Base-by-base conservation (phyloP, 1,140 invertebrate genomes). In the Cyphomyrmex costatus region DNA sequence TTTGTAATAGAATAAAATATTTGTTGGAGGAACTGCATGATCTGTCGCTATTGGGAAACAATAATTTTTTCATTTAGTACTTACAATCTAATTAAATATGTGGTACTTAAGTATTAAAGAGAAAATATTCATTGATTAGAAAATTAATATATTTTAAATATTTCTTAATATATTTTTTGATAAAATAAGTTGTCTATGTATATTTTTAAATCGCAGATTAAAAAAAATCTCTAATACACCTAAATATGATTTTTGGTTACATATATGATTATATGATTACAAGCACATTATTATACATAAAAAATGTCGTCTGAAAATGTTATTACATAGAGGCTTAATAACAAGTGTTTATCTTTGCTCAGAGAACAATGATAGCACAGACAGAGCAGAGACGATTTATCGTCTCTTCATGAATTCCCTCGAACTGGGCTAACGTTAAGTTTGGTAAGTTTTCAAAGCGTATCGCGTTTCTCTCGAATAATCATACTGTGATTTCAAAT, bases 291-390 rank as follows among this genome's bases (percentile, higher is more conserved):
- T 16, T 71, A 21, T 16, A 71, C 3, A 10, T 71, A 51, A 53
- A 53, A 24, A 60, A 46, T 33, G 16, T 49, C 56, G 7, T 33
- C 5, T 42, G n/a, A 30, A 63, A 6, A 3, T 3, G n/a, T n/a
- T n/a, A n/a, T n/a, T n/a, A 65, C 0, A 27, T 53, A n/a, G 53
- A 73, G 30, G 53, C 84, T 90, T 87, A 89, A 89, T 84, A 79
- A n/a, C 10, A n/a, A 30, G 12, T 65, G 7, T 42, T 89, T 71
- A 86, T 88, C 58, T 61, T 21, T 10, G 0, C 10, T 19, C 14
- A n/a, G n/a, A n/a, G n/a, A n/a, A n/a, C n/a, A n/a, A n/a, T n/a
- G n/a, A n/a, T n/a, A n/a, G n/a, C n/a, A n/a, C n/a, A n/a, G n/a
- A n/a, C n/a, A n/a, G n/a, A n/a, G n/a, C 16, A 14, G 49, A 56